phyloP scores from a whole-genome alignment of 2,113 vertebrate species.

The Mellivora capensis region DNA sequence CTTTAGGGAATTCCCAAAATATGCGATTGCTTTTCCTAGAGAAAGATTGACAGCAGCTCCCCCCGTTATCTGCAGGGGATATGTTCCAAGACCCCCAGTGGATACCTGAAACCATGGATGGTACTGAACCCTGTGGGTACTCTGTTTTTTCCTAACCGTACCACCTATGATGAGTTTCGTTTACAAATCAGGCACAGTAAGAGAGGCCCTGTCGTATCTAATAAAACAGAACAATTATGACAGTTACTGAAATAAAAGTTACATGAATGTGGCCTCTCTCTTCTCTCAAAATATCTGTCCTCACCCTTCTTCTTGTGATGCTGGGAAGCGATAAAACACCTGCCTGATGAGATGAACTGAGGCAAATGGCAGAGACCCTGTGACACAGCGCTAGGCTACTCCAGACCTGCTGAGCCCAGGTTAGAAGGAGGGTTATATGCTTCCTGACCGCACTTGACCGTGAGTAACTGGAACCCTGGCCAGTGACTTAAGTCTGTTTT shows the following conservation, averaged over 20 bases:
- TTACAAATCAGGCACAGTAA: background rate
- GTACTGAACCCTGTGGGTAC: background rate
- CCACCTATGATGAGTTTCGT: background rate
- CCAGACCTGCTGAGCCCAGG: background rate
- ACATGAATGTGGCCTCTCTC: background rate
- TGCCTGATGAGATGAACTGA: background rate
- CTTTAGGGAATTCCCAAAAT: constrained; percentile 33
- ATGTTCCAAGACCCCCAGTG: background rate
- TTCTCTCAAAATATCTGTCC: background rate
- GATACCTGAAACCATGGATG: background rate
- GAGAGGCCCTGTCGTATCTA: background rate
- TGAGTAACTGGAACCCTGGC: background rate
- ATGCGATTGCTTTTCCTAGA: constrained; percentile 13
- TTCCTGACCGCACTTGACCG: background rate
- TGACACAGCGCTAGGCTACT: background rate
- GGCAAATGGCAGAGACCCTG: background rate
- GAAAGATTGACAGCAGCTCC: background rate
- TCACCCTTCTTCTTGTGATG: background rate
- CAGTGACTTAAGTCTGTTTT: background rate
- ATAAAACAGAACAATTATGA: background rate
- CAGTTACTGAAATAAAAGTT: background rate
- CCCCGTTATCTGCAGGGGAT: background rate
- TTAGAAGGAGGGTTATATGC: background rate
- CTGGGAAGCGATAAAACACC: background rate
- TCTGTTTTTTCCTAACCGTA: background rate